phyloP scores from a whole-genome alignment of 2,113 vertebrate genomes.

The Rhynchomys soricoides region DNA sequence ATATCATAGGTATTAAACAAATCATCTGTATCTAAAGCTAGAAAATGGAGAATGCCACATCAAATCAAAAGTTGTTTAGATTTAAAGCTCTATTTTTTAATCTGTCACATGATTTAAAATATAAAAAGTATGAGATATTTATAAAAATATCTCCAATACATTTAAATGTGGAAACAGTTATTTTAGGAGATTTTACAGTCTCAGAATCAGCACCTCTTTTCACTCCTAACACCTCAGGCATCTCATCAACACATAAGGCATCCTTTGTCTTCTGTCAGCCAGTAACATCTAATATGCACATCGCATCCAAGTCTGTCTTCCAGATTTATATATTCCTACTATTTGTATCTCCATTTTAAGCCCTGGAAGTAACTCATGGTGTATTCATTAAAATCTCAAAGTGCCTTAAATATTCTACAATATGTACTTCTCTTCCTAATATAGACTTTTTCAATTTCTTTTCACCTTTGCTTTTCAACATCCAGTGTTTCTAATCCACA shows the following conservation, averaged over 20 bases:
- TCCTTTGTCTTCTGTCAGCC: background rate
- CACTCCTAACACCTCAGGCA: background rate
- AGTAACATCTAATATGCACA: background rate
- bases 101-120: background rate
- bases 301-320: background rate
- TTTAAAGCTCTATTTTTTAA: background rate
- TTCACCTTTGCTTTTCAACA: background rate
- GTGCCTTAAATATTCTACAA: background rate
- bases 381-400: background rate
- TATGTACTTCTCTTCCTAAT: background rate
- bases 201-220: conserved; percentile 29
- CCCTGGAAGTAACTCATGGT: background rate
- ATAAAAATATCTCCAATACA: background rate
- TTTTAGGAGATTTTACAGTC: conserved; percentile 13
- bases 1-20: background rate
- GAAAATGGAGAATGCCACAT: background rate
- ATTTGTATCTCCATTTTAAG: background rate
- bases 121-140: background rate
- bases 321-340: background rate
- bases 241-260: conserved; percentile 13
- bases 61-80: background rate
- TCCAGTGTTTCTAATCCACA: background rate
- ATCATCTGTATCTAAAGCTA: background rate
- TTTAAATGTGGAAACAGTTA: conserved; percentile 24
- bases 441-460: background rate